Base-by-base conservation (phyloP, 2,113 vertebrate species). In the Pungitius pungitius region DNA sequence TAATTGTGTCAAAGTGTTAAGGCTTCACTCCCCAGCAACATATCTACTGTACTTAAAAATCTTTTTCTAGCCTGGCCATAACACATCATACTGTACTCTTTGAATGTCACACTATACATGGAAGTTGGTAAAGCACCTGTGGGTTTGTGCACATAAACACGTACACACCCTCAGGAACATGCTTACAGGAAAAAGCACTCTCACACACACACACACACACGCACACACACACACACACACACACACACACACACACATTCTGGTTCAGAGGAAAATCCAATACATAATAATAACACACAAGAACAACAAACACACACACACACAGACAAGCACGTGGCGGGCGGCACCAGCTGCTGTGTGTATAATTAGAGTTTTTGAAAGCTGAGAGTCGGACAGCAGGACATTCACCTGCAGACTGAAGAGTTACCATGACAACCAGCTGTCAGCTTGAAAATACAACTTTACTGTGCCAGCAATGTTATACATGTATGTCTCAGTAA, bases 311-410 rank as follows among this genome's bases (percentile, higher is more conserved):
- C 51, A 54, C 55, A 52, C 18, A 47, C 18, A 62, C 71, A 64
- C 75, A 77, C 14, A 79, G 58, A 45, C 52, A 67, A 83, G 80
- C 75, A 75, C 86, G 84, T 87, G 62, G 86, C 72, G 74, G 56
- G 81, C 85, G 47, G 87, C 83, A 88, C 87, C 91, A 89, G 91
- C 89, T 92, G 90, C 84, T 85, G 87, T 66, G 87, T 89, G 73
- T 92, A 92, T 90, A 89, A 88, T 91, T 92, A 92, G 91, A 88
- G 63, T 86, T 90, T 92, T 91, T 90, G 89, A 90, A 92, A 91
- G 85, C 81, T 72, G 85, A 90, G 84, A 90, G 85, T 76, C 1
- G 10, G 72, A 76, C 49, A 59, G 80, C 67, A 78, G 77, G 73
- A 84, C 85, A 73, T 89, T 85, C 84, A 92, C 88, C 91, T 90